Base-by-base conservation (phyloP, 2,113 vertebrate species). In the Cyrtonyx montezumae region DNA sequence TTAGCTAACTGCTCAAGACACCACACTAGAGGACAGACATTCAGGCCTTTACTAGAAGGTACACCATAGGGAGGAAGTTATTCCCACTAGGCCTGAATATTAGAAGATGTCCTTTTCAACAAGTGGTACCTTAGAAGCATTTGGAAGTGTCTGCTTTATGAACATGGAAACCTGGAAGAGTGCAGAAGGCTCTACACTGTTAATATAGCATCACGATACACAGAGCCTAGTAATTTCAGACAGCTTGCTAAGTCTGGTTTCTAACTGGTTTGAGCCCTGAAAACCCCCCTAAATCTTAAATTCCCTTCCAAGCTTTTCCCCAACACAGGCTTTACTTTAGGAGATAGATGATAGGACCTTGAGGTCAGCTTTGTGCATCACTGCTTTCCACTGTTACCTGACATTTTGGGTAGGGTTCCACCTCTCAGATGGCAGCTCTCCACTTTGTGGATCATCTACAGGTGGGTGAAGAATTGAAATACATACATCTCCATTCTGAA, bases 401-500 rank as follows among this genome's bases (percentile, higher is more conserved):
- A 99, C 99, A 49, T 99, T 99, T 96, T 99, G 99, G 55, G 99
- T 99, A 90, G 99, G 99, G 97, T 99, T 99, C 99, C 99, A 99
- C 98, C 99, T 98, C 97, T 99, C 99, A 2, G 99, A 99, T 5
- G 99, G 99, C 86, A 99, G 97, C 94, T 99, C 99, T 95, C 99
- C 99, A 63, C 99, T 99, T 97, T 99, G 99, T 87, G 99, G 99
- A 94, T 99, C 99, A 94, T 99, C 99, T 92, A 99, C 99, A 77
- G 99, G 99, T 25, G 99, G 99, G 75, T 99, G 99, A 95, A 99
- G 98, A 97, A 99, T 99, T 81, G 99, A 99, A 98, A 99, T 99
- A 95, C 98, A 99, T 87, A 99, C 99, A 87, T 99, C 99, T 94
- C 99, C 99, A 84, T 99, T 99, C 99, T 99, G 97, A 12, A 89